Conservation (phyloP, 2,113 vertebrate species). For the Sisor rabdophorus region DNA sequence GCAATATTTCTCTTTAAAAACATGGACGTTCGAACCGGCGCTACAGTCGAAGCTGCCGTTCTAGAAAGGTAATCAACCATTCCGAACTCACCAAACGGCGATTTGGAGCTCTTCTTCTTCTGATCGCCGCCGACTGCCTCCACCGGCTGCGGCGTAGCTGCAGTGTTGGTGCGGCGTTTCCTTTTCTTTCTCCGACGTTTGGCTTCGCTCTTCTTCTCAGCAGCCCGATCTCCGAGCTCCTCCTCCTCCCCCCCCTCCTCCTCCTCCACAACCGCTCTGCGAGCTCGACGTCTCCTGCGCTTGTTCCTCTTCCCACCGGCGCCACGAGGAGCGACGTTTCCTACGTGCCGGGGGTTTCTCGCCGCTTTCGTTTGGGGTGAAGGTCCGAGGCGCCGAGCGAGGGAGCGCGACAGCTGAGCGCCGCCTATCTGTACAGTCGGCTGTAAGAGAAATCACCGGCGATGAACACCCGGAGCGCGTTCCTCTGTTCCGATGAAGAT, state of each 20-base stretch:
- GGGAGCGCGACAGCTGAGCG: constrained; percentile 2
- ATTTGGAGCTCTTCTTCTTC: neutral
- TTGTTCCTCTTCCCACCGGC: neutral
- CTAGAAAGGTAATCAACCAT: neutral
- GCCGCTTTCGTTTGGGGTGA: neutral
- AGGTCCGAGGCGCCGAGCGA: constrained; percentile 24
- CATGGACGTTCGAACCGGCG: too few relatives aligned
- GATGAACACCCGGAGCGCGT: too few relatives aligned
- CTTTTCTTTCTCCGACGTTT: neutral
- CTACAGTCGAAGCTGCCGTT: neutral
- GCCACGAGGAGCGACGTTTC: neutral
- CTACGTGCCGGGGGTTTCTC: neutral
- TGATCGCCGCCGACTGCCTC: neutral
- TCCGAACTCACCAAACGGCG: neutral
- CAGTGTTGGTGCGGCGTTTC: neutral
- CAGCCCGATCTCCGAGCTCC: neutral
- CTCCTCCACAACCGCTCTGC: neutral
- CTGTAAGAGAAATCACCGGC: neutral
- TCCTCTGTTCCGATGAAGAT: too few relatives aligned
- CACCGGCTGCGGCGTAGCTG: too few relatives aligned
- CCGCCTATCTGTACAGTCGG: neutral
- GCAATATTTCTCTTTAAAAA: neutral
- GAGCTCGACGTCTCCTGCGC: neutral
- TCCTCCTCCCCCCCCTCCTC: neutral
- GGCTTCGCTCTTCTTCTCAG: neutral